Conservation (phyloP, 2,797 vertebrate species). For the Thaleichthys pacificus region DNA sequence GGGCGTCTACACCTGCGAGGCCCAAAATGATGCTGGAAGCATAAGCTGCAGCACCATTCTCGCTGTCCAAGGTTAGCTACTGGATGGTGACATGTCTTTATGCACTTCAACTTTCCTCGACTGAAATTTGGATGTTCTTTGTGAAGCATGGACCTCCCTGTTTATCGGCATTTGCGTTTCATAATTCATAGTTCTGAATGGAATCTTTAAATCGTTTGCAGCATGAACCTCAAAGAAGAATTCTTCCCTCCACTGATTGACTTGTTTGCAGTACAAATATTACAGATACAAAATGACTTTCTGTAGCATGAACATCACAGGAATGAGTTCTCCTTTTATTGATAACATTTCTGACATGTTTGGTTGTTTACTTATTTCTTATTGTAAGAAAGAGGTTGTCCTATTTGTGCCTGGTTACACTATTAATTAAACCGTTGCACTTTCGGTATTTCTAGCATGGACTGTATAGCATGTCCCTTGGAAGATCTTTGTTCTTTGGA, state of each 20-base stretch:
- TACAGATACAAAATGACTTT: neutral
- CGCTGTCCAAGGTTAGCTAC: conserved; percentile 90
- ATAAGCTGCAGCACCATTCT: conserved; percentile 88
- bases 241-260: conserved; percentile 7
- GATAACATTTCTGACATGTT: neutral
- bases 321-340: conserved; percentile 25
- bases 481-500: conserved; percentile 5
- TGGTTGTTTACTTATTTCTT: neutral
- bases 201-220: neutral
- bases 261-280: neutral
- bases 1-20: conserved; percentile 93
- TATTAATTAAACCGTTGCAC: neutral
- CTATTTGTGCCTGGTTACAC: neutral
- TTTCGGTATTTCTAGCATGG: conserved; percentile 25
- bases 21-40: conserved; percentile 87
- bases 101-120: conserved; percentile 4
- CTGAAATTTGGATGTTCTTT: conserved; percentile 19
- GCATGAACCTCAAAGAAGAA: conserved; percentile 29
- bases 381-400: neutral
- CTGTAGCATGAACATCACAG: conserved; percentile 28
- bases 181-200: conserved; percentile 2
- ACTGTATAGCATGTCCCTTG: conserved; percentile 43
- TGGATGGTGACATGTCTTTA: conserved; percentile 16
- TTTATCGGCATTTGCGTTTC: conserved; percentile 1
- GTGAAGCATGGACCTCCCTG: conserved; percentile 37